These are phyloP conservation scores for Hirundichthys speculiger DNA, from an alignment of 2,113 vertebrate species.

Conservation along the genomic window DNA sequence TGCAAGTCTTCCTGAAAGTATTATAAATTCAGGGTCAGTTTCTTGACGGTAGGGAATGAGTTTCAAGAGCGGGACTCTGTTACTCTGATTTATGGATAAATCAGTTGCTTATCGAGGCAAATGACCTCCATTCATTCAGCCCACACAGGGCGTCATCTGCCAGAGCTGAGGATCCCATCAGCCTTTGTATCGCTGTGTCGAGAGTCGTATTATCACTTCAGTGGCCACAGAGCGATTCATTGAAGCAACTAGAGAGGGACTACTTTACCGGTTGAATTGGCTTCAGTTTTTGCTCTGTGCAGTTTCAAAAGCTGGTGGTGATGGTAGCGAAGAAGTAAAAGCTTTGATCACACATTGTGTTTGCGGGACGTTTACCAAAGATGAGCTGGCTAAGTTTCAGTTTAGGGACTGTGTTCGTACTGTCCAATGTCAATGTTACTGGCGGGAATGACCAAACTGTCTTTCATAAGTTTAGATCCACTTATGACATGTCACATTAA, in stretches of 20 bases:
- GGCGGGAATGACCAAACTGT: background rate
- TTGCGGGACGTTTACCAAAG: background rate
- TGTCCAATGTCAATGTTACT: background rate
- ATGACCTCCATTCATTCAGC: slow-evolving; percentile 42
- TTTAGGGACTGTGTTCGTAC: background rate
- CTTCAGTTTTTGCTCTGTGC: slow-evolving; percentile 31
- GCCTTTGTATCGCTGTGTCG: slow-evolving; percentile 9
- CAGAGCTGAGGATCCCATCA: slow-evolving; percentile 28
- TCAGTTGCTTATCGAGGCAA: slow-evolving; percentile 33
- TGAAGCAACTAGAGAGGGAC: slow-evolving; percentile 16
- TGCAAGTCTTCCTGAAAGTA: slow-evolving; percentile 3
- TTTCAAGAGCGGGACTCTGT: slow-evolving; percentile 21
- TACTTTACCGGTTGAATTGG: slow-evolving; percentile 24
- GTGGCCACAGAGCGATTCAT: slow-evolving; percentile 8
- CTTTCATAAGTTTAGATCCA: no score
- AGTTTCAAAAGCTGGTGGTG: slow-evolving; percentile 25
- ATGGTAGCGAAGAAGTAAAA: slow-evolving; percentile 17
- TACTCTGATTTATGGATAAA: slow-evolving; percentile 28
- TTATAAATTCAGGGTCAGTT: slow-evolving; percentile 29
- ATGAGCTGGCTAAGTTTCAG: slow-evolving; percentile 6
- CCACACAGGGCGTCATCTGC: slow-evolving; percentile 37
- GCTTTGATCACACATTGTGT: background rate
- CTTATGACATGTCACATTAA: no score
- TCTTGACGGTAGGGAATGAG: slow-evolving; percentile 21
- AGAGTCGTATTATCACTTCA: slow-evolving; percentile 29